Evolutionary conservation across 2,888 invertebrate species (phyloP).

Genomic region (Oegoconia quadripuncta): DNA sequence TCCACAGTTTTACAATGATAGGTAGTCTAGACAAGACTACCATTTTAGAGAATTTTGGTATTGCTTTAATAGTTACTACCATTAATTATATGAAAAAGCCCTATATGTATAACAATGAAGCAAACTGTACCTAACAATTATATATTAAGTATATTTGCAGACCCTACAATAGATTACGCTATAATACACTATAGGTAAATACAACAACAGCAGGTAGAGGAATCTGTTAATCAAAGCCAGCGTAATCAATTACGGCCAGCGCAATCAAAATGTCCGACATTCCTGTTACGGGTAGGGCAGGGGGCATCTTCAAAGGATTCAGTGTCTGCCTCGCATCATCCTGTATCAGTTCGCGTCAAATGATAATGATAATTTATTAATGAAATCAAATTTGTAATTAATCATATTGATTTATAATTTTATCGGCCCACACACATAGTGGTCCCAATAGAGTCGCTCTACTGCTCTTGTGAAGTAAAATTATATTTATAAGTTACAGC

Average conservation of each 20-base stretch:
- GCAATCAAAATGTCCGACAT: constrained; percentile 72
- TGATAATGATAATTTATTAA: constrained; percentile 9
- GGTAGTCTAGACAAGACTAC: no score
- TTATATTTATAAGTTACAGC: no score
- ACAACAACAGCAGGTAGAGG: constrained; percentile 31
- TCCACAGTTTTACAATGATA: no score
- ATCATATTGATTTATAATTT: constrained; percentile 6
- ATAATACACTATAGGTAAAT: constrained; percentile 4
- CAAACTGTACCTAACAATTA: no score
- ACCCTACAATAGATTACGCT: no score
- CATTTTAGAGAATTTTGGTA: no score
- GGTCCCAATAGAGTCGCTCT: neutral
- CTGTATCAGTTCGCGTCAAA: constrained; percentile 10
- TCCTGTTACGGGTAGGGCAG: constrained; percentile 34
- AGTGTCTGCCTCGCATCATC: constrained; percentile 1
- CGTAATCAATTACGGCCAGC: constrained; percentile 63
- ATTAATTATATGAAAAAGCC: no score
- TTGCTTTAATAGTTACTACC: no score
- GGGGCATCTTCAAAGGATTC: constrained; percentile 44
- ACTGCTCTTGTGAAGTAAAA: no score
- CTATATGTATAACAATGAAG: no score
- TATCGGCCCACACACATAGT: neutral
- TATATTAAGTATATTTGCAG: no score
- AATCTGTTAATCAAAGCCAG: constrained; percentile 71
- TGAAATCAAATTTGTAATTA: constrained; percentile 7